phyloP scores from a whole-genome alignment of 2,888 invertebrate species.

The Psylliodes chrysocephalus region DNA sequence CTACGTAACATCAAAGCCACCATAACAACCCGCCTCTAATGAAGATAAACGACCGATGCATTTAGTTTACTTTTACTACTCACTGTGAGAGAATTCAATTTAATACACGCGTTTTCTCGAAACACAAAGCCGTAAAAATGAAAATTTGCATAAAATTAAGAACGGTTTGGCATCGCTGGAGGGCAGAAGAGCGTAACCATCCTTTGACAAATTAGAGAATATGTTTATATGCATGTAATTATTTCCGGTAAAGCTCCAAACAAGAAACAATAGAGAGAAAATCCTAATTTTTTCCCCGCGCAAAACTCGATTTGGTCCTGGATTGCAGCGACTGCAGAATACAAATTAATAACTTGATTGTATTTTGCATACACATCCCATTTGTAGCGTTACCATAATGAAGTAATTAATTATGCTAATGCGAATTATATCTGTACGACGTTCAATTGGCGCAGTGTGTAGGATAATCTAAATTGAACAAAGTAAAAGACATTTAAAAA shows the following conservation, averaged over 20 bases:
- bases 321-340: conserved; percentile 17
- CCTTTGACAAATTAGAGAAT: conserved; percentile 24
- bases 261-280: conserved; percentile 4
- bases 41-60: too few species aligned
- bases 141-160: conserved; percentile 31
- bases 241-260: conserved; percentile 9
- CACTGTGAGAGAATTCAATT: too few species aligned
- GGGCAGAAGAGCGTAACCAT: conserved; percentile 2
- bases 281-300: conserved; percentile 1
- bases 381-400: conserved; percentile 13
- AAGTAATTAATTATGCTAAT: conserved; percentile 24
- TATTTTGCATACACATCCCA: conserved; percentile 24
- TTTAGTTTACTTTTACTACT: too few species aligned
- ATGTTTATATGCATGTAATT: conserved; percentile 31
- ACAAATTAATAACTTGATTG: conserved; percentile 21
- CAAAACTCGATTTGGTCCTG: conserved; percentile 4
- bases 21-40: too few species aligned
- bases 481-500: too few species aligned
- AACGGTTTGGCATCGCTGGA: not conserved
- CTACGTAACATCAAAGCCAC: too few species aligned
- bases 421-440: conserved; percentile 3
- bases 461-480: too few species aligned
- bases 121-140: too few species aligned
- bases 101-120: too few species aligned
- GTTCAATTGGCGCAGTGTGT: conserved; percentile 6